Conservation (phyloP, 53 echinoderm and acorn worm species). For the Paracentrotus lividus region DNA sequence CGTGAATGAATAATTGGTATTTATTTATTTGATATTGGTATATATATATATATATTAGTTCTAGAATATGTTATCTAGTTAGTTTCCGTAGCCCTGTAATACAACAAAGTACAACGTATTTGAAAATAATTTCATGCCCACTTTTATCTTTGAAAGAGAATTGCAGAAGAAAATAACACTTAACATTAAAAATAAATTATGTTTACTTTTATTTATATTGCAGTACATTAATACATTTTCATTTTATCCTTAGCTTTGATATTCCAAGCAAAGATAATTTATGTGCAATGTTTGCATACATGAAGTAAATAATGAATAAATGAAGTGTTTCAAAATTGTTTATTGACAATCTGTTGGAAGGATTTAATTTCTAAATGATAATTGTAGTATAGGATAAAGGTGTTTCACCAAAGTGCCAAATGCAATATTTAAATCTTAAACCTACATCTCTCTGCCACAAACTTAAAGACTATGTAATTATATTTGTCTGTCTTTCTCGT, state of each 20-base stretch:
- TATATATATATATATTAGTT: constrained; percentile 53
- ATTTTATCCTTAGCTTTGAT: background rate
- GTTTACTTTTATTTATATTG: background rate
- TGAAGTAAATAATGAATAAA: background rate
- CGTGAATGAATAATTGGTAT: constrained; percentile 77
- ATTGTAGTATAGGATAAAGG: constrained; percentile 18
- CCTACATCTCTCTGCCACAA: constrained; percentile 41
- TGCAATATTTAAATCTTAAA: constrained; percentile 52
- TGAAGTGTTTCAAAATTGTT: background rate
- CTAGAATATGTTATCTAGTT: constrained; percentile 51
- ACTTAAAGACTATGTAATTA: background rate
- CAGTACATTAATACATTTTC: background rate
- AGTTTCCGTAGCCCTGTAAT: constrained; percentile 3
- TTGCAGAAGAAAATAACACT: background rate
- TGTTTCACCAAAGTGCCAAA: constrained; percentile 73
- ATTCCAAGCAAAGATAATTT: constrained; percentile 1
- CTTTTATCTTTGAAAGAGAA: background rate
- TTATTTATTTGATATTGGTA: constrained; percentile 97
- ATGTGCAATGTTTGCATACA: constrained; percentile 55
- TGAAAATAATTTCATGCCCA: background rate
- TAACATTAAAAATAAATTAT: background rate
- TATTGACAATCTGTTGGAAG: background rate
- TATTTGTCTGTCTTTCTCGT: constrained; percentile 43
- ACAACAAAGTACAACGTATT: background rate
- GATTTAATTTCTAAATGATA: background rate